Evolutionary conservation across 2,797 vertebrate species (phyloP).

Genomic region (Chiloscyllium punctatum): DNA sequence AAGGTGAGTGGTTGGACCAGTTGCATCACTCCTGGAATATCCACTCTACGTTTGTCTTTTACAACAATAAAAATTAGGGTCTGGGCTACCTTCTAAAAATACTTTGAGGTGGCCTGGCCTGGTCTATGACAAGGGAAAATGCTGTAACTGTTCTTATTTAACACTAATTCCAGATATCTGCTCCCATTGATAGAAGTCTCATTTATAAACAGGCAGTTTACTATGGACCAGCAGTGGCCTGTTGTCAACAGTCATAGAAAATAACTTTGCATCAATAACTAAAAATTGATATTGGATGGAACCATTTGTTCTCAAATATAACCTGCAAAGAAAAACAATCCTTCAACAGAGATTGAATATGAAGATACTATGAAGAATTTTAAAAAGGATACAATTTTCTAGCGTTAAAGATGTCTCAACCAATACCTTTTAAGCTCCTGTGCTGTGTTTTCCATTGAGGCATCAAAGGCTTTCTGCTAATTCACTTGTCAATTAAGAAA

Average conservation of each 20-base stretch:
- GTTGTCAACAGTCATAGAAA: not conserved
- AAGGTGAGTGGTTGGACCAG: no score
- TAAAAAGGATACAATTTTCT: not conserved
- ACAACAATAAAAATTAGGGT: no score
- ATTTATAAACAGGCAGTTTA: not conserved
- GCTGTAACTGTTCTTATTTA: not conserved
- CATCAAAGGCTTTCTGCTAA: not conserved
- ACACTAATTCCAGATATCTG: not conserved
- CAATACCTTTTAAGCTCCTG: not conserved
- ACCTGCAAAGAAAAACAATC: not conserved
- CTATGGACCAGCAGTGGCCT: not conserved
- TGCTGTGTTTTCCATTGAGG: not conserved
- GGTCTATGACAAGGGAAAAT: not conserved
- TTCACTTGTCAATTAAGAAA: conserved; percentile 8
- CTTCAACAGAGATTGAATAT: not conserved
- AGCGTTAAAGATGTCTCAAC: not conserved
- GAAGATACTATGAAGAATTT: not conserved
- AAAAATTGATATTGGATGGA: not conserved
- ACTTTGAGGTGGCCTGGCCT: no score
- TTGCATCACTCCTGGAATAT: no score
- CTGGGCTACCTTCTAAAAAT: no score
- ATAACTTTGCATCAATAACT: not conserved
- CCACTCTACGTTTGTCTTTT: no score
- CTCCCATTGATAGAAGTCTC: not conserved
- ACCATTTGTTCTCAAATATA: not conserved